These are phyloP conservation scores for Passer domesticus DNA, from an alignment of 2,113 vertebrate genomes.

Conservation along the genomic window DNA sequence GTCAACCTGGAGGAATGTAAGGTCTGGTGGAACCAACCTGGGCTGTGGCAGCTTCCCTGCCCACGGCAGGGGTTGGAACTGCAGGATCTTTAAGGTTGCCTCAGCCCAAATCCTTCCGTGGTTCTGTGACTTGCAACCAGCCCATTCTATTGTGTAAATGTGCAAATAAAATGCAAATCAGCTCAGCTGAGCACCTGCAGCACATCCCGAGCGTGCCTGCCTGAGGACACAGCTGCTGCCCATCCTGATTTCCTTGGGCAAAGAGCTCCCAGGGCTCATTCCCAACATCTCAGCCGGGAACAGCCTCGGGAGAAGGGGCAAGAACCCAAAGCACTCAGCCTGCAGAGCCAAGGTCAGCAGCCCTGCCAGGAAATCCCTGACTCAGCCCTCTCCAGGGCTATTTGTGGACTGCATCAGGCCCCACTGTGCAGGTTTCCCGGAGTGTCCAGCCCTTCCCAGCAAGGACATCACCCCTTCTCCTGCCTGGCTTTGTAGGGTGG, in stretches of 20 bases:
- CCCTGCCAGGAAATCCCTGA: neutral
- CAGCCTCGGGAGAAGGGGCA: accelerated
- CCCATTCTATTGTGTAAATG: no score
- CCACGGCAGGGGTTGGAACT: accelerated
- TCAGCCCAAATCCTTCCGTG: neutral
- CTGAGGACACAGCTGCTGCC: neutral
- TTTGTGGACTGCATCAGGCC: neutral
- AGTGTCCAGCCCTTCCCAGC: neutral
- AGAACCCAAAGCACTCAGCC: neutral
- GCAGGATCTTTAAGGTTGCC: neutral
- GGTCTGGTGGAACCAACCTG: neutral
- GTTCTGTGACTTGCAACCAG: neutral
- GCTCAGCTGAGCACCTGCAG: neutral
- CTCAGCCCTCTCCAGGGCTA: neutral
- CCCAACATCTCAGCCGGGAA: accelerated
- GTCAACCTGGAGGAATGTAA: neutral
- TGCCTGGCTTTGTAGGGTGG: neutral
- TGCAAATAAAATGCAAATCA: neutral
- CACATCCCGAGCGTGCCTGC: neutral
- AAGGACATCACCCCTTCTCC: neutral
- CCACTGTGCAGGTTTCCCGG: neutral
- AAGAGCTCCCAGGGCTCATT: neutral
- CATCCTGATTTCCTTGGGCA: accelerated
- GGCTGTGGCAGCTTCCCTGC: neutral
- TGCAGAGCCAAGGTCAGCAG: neutral